Percentiles rank a stretch among this genome's conserved stretches.
Conservation (phyloP, 2,113 vertebrate genomes). For the Xiphophorus hellerii region DNA sequence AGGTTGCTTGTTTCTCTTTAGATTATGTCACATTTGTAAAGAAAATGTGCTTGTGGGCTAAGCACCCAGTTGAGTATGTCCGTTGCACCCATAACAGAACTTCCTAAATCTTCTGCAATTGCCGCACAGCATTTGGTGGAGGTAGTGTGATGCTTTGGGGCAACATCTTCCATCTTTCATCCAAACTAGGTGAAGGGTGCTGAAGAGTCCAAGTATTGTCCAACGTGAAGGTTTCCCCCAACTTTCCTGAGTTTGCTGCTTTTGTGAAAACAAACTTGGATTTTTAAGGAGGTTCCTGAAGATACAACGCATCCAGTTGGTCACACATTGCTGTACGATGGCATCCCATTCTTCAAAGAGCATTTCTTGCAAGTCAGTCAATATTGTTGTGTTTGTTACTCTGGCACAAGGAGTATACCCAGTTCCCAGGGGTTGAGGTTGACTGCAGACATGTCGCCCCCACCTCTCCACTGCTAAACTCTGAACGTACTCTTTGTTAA, state of each 20-base stretch:
- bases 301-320: not conserved
- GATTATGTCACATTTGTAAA: not conserved
- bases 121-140: not conserved
- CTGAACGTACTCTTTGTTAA: too few relatives aligned
- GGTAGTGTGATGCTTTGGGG: not conserved
- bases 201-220: too few relatives aligned
- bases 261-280: too few relatives aligned
- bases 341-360: not conserved
- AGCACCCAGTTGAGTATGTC: not conserved
- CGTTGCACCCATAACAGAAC: not conserved
- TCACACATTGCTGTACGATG: not conserved
- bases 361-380: not conserved
- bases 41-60: not conserved
- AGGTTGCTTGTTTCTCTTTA: not conserved
- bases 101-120: not conserved
- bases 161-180: too few relatives aligned
- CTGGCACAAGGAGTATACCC: not conserved
- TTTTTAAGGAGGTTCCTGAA: too few relatives aligned
- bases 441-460: not conserved
- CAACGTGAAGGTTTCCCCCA: too few relatives aligned
- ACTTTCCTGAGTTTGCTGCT: too few relatives aligned
- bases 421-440: not conserved
- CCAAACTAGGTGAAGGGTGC: too few relatives aligned
- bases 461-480: not conserved
- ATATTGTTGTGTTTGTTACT: not conserved